A percentile compares a stretch with the other conserved stretches of the same genome.
Evolutionary conservation across 2,888 invertebrate species (phyloP).

Genomic region (Abscondita cerata): DNA sequence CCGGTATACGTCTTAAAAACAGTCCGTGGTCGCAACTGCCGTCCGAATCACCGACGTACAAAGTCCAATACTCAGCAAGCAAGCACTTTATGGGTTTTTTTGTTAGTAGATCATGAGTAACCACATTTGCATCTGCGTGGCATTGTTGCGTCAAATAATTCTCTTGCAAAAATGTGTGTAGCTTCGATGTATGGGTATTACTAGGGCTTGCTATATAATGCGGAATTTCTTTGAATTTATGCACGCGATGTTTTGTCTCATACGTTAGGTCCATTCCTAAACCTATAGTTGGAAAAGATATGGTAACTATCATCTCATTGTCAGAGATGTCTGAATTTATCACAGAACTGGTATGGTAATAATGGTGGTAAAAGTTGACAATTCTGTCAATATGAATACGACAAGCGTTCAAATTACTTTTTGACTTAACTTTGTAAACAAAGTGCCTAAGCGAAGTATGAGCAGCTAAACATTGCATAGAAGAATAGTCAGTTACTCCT

Average conservation of each 20-base stretch:
- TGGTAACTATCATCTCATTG: background rate
- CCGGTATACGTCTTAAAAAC: conserved; percentile 49
- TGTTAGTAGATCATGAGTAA: conserved; percentile 31
- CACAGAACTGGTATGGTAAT: conserved; percentile 25
- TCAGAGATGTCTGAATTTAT: background rate
- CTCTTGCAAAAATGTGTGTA: conserved; percentile 41
- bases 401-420: too few species aligned
- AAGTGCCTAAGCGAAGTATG: conserved; percentile 53
- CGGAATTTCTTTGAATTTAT: background rate
- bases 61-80: conserved; percentile 50
- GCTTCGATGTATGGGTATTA: conserved; percentile 39
- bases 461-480: conserved; percentile 44
- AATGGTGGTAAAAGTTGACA: too few species aligned
- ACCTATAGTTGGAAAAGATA: background rate
- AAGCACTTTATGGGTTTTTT: conserved; percentile 39
- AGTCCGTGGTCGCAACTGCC: conserved; percentile 48
- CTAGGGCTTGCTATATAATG: conserved; percentile 30
- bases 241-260: background rate
- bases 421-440: conserved; percentile 43
- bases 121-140: conserved; percentile 42
- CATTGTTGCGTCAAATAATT: conserved; percentile 48
- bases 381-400: too few species aligned
- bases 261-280: background rate
- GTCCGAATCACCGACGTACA: conserved; percentile 49
- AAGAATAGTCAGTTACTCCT: conserved; percentile 38